Evolutionary conservation across 2,797 vertebrate genomes (phyloP).

Genomic region (Rhinella marina): DNA sequence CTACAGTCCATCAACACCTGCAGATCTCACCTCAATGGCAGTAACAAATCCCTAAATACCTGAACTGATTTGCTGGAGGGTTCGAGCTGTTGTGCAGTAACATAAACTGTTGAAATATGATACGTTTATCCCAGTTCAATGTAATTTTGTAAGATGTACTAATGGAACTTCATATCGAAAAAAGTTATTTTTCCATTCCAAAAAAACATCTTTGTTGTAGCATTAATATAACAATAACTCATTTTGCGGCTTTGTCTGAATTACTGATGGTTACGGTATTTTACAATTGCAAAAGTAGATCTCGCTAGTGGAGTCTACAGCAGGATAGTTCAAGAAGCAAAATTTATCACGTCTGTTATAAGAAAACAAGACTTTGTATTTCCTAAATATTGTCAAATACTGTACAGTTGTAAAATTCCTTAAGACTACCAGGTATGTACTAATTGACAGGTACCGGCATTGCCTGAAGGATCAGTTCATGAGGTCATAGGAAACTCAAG

Average conservation of each 20-base stretch:
- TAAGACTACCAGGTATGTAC: constrained; percentile 34
- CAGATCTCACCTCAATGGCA: constrained; percentile 22
- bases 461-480: constrained; percentile 54
- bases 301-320: neutral
- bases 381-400: neutral
- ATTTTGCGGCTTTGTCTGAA: neutral
- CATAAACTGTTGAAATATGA: constrained; percentile 27
- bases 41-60: constrained; percentile 33
- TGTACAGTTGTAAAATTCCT: constrained; percentile 26
- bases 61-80: constrained; percentile 30
- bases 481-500: constrained; percentile 40
- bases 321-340: neutral
- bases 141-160: neutral
- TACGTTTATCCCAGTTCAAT: neutral
- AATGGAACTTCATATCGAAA: neutral
- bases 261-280: neutral
- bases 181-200: neutral
- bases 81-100: constrained; percentile 10
- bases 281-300: neutral
- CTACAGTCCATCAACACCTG: constrained; percentile 31
- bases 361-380: constrained; percentile 19
- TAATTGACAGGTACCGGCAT: constrained; percentile 55
- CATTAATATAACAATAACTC: neutral
- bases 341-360: neutral
- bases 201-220: neutral